These are phyloP conservation scores for Dermochelys coriacea DNA, from an alignment of 2,797 vertebrate species.

Conservation along the genomic window DNA sequence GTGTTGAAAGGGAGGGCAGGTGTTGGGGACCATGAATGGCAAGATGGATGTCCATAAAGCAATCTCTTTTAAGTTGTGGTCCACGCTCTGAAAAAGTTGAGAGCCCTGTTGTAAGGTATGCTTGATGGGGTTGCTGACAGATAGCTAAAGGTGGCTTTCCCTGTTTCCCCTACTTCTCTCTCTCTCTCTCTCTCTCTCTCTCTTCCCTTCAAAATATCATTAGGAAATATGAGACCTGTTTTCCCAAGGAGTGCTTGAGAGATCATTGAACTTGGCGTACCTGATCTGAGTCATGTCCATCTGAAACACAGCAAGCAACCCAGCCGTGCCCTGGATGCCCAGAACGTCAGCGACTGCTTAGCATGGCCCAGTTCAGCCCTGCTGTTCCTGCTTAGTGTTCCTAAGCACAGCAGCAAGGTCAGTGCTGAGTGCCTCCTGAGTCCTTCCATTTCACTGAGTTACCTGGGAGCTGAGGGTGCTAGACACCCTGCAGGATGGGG, in stretches of 20 bases:
- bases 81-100: neutral
- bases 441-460: neutral
- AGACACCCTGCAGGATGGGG: fast-evolving
- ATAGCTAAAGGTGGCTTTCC: neutral
- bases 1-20: neutral
- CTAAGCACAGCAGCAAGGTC: neutral
- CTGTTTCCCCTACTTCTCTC: neutral
- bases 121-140: neutral
- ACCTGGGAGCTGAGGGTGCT: fast-evolving
- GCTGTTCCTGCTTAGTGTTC: neutral
- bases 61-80: neutral
- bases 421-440: neutral
- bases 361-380: neutral
- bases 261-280: neutral
- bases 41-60: neutral
- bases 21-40: neutral
- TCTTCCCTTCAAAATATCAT: neutral
- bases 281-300: neutral
- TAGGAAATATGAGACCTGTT: neutral
- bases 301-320: neutral
- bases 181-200: neutral
- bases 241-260: neutral
- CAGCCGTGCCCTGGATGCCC: neutral
- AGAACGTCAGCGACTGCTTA: neutral
- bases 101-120: neutral